Percentiles rank a stretch among this genome's conserved stretches.
Conservation (phyloP, 2,797 vertebrate species). For the Pangasius krempfi region DNA sequence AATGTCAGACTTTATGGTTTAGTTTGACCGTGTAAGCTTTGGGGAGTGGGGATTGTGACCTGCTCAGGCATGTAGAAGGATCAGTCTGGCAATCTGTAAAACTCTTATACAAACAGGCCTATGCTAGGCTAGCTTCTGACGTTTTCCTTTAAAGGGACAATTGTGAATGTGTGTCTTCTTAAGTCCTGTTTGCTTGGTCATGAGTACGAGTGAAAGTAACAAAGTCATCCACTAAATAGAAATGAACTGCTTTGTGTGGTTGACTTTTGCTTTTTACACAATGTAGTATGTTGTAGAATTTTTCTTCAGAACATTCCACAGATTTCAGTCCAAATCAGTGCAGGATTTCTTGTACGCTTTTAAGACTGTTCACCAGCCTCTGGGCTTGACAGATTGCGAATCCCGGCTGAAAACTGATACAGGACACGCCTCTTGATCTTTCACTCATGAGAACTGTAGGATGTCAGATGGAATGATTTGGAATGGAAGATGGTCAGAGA, state of each 20-base stretch:
- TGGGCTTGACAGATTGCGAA: constrained; percentile 55
- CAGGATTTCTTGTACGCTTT: constrained; percentile 24
- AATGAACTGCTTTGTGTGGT: neutral
- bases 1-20: neutral
- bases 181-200: neutral
- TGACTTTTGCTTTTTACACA: neutral
- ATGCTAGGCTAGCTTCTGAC: neutral
- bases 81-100: constrained; percentile 42
- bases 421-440: constrained; percentile 47
- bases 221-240: neutral
- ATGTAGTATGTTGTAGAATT: neutral
- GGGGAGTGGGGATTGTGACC: constrained; percentile 20
- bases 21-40: neutral
- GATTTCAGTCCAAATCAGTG: constrained; percentile 7
- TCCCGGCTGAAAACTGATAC: constrained; percentile 54
- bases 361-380: constrained; percentile 23
- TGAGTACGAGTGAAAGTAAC: neutral
- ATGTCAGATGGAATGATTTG: constrained; percentile 25
- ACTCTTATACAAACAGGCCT: constrained; percentile 31
- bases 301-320: neutral
- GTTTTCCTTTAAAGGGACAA: neutral
- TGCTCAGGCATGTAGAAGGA: constrained; percentile 49
- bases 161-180: neutral
- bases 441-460: constrained; percentile 44
- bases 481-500: constrained; percentile 7